Conservation (phyloP, 2,113 vertebrate genomes). For the Neodon shergylaensis region DNA sequence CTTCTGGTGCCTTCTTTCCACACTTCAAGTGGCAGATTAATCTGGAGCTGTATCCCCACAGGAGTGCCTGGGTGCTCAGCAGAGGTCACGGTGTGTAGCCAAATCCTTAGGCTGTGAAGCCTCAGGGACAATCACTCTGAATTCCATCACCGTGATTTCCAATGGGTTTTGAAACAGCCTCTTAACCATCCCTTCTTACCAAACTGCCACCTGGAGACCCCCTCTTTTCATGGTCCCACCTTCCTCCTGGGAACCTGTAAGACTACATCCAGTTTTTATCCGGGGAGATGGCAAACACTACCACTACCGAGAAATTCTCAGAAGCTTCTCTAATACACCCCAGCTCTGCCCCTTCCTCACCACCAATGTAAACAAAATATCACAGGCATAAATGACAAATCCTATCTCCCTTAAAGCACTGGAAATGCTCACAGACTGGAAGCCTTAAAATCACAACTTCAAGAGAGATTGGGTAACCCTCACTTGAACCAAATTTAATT, state of each 20-base stretch:
- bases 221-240: background rate
- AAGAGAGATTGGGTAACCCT: background rate
- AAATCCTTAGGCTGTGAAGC: conserved; percentile 49
- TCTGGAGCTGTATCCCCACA: background rate
- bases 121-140: background rate
- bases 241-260: conserved; percentile 24
- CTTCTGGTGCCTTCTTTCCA: background rate
- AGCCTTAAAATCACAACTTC: background rate
- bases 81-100: conserved; percentile 27
- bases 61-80: conserved; percentile 16
- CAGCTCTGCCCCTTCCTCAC: background rate
- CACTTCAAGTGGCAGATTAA: background rate
- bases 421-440: background rate
- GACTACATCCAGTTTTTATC: background rate
- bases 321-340: background rate
- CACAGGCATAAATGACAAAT: background rate
- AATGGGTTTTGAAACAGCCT: conserved; percentile 62
- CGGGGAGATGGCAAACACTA: background rate
- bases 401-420: background rate
- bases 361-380: background rate
- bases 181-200: conserved; percentile 6
- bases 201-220: conserved; percentile 5
- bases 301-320: background rate
- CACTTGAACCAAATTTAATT: background rate
- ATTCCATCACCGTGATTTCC: background rate